Percentiles rank a stretch among this genome's conserved stretches.
These are phyloP conservation scores for Chiloscyllium plagiosum DNA, from an alignment of 2,113 vertebrate species.

Conservation along the genomic window DNA sequence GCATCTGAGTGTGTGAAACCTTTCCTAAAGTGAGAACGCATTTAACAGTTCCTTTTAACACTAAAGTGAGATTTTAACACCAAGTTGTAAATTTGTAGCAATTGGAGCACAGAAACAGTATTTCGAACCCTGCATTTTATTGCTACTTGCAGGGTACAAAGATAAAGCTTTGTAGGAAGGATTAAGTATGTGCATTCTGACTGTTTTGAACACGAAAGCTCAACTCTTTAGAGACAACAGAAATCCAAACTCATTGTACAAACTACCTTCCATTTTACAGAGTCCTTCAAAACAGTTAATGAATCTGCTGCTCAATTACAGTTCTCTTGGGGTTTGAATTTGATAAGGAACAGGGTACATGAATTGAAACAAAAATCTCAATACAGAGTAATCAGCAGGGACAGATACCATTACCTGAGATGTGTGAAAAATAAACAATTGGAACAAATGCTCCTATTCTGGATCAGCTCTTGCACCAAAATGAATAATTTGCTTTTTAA, in stretches of 20 bases:
- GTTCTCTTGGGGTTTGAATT: not conserved
- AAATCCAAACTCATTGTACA: not conserved
- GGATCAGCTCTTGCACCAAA: not conserved
- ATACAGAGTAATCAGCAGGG: not conserved
- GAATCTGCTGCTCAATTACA: not conserved
- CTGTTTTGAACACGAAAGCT: not conserved
- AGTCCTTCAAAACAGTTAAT: not conserved
- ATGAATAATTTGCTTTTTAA: not conserved
- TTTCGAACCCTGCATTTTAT: not conserved
- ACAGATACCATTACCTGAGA: not conserved
- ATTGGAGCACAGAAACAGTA: not conserved
- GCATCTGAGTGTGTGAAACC: not conserved
- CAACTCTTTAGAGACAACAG: not conserved
- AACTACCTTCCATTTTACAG: not conserved
- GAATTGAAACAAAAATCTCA: not conserved
- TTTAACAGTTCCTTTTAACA: not conserved
- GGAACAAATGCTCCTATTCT: not conserved
- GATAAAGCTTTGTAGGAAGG: not conserved
- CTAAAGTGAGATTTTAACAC: not conserved
- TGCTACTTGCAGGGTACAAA: not conserved
- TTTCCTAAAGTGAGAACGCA: not conserved
- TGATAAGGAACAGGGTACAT: not conserved
- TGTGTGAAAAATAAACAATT: not conserved
- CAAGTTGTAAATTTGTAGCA: not conserved
- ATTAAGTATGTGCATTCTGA: not conserved